Conservation (phyloP, 2,113 vertebrate genomes). For the Piprites chloris region DNA sequence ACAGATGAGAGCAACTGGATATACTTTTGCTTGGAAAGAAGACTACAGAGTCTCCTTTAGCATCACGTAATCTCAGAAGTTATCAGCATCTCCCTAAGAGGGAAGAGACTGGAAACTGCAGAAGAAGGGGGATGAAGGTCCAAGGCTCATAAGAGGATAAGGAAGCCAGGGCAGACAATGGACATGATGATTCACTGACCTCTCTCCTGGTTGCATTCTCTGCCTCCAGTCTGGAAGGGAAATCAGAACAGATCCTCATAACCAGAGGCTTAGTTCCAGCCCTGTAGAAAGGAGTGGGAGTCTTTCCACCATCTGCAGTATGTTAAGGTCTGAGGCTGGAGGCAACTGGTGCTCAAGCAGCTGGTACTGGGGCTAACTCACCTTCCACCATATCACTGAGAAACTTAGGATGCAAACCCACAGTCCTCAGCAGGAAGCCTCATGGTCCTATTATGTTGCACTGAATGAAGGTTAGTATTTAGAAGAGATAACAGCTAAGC, state of each 20-base stretch:
- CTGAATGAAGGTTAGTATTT: not conserved
- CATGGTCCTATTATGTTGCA: not conserved
- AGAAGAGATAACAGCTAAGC: not conserved
- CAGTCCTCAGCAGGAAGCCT: not conserved
- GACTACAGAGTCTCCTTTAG: not conserved
- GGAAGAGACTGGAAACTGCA: not conserved
- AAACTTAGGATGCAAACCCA: not conserved
- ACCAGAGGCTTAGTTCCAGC: not conserved
- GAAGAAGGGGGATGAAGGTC: not conserved
- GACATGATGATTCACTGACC: not conserved
- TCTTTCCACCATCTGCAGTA: not conserved
- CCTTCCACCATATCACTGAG: not conserved
- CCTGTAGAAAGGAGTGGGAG: not conserved
- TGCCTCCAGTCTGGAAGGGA: not conserved
- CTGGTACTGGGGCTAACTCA: not conserved
- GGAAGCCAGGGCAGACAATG: not conserved
- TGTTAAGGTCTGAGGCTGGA: not conserved
- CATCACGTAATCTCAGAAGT: not conserved
- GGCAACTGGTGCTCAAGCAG: not conserved
- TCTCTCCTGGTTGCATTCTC: rapidly evolving
- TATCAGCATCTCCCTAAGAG: not conserved
- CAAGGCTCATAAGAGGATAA: not conserved
- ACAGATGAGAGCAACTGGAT: not conserved
- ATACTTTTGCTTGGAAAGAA: not conserved
- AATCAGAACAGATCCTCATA: rapidly evolving